Conservation (phyloP, 2,113 vertebrate genomes). For the Leucoraja erinaceus region DNA sequence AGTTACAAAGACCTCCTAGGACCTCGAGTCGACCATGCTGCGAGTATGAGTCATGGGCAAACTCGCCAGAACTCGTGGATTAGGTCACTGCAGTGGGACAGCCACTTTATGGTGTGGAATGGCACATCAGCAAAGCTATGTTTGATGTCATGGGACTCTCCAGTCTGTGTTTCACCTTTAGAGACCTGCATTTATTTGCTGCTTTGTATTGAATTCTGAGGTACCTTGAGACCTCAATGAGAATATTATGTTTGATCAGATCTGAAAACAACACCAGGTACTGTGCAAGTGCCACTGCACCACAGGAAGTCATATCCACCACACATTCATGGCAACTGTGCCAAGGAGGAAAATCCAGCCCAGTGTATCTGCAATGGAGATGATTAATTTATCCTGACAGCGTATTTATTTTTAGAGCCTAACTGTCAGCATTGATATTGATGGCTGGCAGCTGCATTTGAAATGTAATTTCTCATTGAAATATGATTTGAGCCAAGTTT, state of each 20-base stretch:
- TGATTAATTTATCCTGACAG: constrained; percentile 32
- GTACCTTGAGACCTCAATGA: not conserved
- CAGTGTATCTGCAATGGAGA: not conserved
- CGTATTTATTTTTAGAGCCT: constrained; percentile 23
- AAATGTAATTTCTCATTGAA: constrained; percentile 21
- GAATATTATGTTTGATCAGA: not conserved
- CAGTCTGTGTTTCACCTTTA: not conserved
- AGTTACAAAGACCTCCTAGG: too few relatives aligned
- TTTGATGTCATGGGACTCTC: not conserved
- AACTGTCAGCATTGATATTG: constrained; percentile 2
- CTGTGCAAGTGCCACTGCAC: not conserved
- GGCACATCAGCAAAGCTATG: not conserved
- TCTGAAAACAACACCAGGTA: not conserved
- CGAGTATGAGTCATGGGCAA: too few relatives aligned
- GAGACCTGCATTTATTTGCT: not conserved
- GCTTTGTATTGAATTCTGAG: not conserved
- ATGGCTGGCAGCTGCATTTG: constrained; percentile 16
- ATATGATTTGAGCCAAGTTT: not conserved
- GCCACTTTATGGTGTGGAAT: not conserved
- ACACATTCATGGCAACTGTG: not conserved
- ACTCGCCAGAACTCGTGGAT: too few relatives aligned
- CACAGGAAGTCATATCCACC: not conserved
- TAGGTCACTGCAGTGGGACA: too few relatives aligned
- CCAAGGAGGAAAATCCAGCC: not conserved
- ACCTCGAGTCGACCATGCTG: too few relatives aligned